These are phyloP conservation scores for Siderastrea siderea DNA, from an alignment of 92 coral and sea anemone species.

Conservation along the genomic window DNA sequence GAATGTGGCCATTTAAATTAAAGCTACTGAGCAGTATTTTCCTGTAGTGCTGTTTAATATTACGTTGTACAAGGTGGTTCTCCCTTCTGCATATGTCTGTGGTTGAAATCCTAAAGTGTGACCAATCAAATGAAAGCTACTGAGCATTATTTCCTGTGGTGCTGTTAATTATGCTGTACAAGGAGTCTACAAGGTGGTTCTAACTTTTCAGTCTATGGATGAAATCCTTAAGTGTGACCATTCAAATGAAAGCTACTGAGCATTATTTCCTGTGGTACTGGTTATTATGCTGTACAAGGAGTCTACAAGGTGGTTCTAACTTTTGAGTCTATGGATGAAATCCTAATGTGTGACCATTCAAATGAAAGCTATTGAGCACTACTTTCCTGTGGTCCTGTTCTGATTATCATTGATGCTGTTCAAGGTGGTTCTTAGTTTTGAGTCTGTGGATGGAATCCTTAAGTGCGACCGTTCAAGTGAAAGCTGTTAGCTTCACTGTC, in stretches of 20 bases:
- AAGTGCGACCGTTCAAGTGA: no score
- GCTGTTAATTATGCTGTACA: neutral
- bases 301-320: no score
- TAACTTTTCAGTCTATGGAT: neutral
- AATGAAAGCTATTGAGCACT: no score
- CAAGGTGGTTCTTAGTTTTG: no score
- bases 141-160: neutral
- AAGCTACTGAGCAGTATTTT: neutral
- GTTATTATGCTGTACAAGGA: no score
- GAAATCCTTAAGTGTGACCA: neutral
- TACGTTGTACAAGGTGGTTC: neutral
- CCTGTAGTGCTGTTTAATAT: neutral
- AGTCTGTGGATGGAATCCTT: no score
- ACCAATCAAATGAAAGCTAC: neutral
- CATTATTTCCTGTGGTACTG: neutral
- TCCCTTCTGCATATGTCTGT: neutral
- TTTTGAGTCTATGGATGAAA: no score
- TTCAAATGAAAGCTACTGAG: neutral
- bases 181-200: neutral
- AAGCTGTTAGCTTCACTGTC: no score
- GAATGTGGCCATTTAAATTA: neutral
- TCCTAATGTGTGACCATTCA: no score
- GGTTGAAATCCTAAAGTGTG: neutral
- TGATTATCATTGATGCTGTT: no score
- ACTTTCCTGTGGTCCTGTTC: no score